A percentile compares a stretch with the other conserved stretches of the same genome.
Evolutionary conservation across 2,888 invertebrate genomes (phyloP).

Genomic region (Tachina lurida): DNA sequence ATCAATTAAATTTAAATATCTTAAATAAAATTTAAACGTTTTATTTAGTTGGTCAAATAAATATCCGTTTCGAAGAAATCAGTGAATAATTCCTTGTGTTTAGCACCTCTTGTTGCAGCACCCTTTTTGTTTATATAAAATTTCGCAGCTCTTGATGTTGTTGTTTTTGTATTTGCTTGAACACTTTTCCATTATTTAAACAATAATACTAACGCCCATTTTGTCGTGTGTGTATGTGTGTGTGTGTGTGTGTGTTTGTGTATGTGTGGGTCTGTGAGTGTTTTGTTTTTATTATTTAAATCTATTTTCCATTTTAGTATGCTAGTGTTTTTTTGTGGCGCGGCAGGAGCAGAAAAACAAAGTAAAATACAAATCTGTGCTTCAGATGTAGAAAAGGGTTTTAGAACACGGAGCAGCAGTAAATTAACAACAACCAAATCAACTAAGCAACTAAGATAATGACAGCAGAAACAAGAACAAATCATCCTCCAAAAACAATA

Average conservation of each 20-base stretch:
- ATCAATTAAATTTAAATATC: no score
- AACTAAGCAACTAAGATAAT: background rate
- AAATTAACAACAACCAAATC: slow-evolving; percentile 46
- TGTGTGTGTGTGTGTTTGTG: no score
- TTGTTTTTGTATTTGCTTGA: slow-evolving; percentile 32
- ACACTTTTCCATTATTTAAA: slow-evolving; percentile 53
- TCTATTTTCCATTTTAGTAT: slow-evolving; percentile 50
- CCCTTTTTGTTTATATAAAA: slow-evolving; percentile 21
- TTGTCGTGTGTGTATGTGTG: slow-evolving; percentile 1
- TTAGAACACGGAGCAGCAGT: slow-evolving; percentile 7
- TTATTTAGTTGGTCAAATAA: no score
- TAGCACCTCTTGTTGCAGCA: background rate
- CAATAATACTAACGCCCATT: slow-evolving; percentile 53
- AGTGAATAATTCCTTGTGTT: no score
- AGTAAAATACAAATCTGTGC: slow-evolving; percentile 25
- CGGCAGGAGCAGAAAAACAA: background rate
- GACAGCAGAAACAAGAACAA: slow-evolving; percentile 12
- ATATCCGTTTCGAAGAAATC: no score
- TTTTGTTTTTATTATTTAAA: slow-evolving; percentile 34
- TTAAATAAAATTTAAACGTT: no score
- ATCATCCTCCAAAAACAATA: background rate
- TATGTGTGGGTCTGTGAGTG: no score
- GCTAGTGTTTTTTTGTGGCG: background rate
- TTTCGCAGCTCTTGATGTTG: slow-evolving; percentile 51
- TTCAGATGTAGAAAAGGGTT: slow-evolving; percentile 7